phyloP scores from a whole-genome alignment of 30 jellyfish, hydroid and myxozoan species.

The Chironex yamaguchii region DNA sequence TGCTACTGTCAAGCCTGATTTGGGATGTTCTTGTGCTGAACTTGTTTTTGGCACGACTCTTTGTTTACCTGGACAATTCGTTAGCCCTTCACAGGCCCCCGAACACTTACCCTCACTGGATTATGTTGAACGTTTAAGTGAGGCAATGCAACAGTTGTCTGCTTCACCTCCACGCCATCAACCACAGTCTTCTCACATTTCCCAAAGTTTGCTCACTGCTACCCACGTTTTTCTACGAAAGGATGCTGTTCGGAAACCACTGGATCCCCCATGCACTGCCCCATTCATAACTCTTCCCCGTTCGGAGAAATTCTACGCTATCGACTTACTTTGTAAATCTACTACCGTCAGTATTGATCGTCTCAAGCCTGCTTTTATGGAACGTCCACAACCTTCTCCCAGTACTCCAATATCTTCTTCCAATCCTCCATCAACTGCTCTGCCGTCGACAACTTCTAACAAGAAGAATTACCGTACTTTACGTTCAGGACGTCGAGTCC shows the following conservation, averaged over 20 bases:
- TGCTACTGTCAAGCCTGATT: slow-evolving; percentile 22
- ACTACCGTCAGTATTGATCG: slow-evolving; percentile 44
- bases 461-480: no score
- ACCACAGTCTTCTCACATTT: background rate
- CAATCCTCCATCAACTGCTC: no score
- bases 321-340: slow-evolving; percentile 13
- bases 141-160: slow-evolving; percentile 33
- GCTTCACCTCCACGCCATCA: slow-evolving; percentile 21
- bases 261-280: slow-evolving; percentile 57
- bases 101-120: background rate
- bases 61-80: slow-evolving; percentile 5
- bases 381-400: no score
- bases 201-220: slow-evolving; percentile 1
- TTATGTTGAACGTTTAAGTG: slow-evolving; percentile 28
- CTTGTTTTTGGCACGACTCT: slow-evolving; percentile 40
- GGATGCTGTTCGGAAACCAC: slow-evolving; percentile 63
- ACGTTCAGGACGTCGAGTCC: no score
- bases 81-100: background rate
- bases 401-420: no score
- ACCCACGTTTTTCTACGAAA: slow-evolving; percentile 55
- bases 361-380: slow-evolving; percentile 72
- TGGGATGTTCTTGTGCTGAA: slow-evolving; percentile 29
- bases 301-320: background rate
- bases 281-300: slow-evolving; percentile 34
- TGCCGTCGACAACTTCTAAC: no score